Evolutionary conservation across 2,888 invertebrate species (phyloP).

Genomic region (Hirtodrosophila cameraria): DNA sequence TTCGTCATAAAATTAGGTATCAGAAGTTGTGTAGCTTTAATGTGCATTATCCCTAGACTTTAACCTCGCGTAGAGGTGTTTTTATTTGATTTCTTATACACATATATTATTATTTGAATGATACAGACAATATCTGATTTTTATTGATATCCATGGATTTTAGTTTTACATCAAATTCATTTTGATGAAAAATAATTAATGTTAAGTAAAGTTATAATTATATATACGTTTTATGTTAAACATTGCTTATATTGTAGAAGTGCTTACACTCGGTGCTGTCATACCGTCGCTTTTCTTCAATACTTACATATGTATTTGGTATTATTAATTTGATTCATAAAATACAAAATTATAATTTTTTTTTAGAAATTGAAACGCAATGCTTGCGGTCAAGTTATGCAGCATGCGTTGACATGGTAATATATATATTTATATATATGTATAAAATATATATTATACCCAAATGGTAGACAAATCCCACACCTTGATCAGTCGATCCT

Average conservation of each 20-base stretch:
- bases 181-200: conserved; percentile 48
- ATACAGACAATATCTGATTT: conserved; percentile 37
- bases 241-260: conserved; percentile 45
- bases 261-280: conserved; percentile 4
- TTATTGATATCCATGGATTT: conserved; percentile 48
- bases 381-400: conserved; percentile 21
- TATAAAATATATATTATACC: conserved; percentile 59
- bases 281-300: conserved; percentile 21
- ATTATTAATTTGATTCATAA: conserved; percentile 41
- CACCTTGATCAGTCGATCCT: conserved; percentile 96
- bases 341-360: conserved; percentile 37
- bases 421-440: conserved; percentile 44
- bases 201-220: conserved; percentile 26
- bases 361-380: conserved; percentile 24
- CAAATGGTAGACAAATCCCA: conserved; percentile 92
- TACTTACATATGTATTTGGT: conserved; percentile 56
- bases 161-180: conserved; percentile 53
- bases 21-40: conserved; percentile 14
- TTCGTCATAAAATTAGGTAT: too few relatives aligned
- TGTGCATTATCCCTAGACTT: not conserved
- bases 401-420: not conserved
- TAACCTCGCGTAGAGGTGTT: too few relatives aligned
- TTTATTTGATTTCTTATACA: too few relatives aligned
- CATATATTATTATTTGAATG: conserved; percentile 9
- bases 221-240: conserved; percentile 40